Percentiles rank a stretch among this genome's conserved stretches.
Evolutionary conservation across 2,113 vertebrate species (phyloP).

Genomic region (Amphiprion ocellaris): DNA sequence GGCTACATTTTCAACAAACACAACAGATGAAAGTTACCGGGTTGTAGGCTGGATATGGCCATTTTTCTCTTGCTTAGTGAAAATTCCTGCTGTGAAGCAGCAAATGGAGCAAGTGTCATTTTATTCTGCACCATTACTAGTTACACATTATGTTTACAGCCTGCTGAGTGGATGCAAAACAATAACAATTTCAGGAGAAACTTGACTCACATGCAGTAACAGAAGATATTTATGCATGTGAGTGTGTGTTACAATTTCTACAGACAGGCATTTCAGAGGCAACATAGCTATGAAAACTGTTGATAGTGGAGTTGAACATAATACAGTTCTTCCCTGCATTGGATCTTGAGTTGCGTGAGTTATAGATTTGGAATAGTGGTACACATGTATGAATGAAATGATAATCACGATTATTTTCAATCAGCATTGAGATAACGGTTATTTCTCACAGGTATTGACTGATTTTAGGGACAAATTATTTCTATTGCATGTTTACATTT

Average conservation of each 20-base stretch:
- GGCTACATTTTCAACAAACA: not conserved
- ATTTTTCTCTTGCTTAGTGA: slow-evolving; percentile 1
- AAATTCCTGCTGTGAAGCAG: not conserved
- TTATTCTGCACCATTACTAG: not conserved
- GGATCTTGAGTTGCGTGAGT: not conserved
- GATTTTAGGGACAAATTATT: too few relatives aligned
- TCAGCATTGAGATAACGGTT: too few relatives aligned
- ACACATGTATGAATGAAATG: too few relatives aligned
- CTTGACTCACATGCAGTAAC: not conserved
- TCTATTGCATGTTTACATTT: too few relatives aligned
- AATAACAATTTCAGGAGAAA: not conserved
- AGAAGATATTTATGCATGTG: not conserved
- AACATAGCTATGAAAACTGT: too few relatives aligned
- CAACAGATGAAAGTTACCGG: slow-evolving; percentile 2
- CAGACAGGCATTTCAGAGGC: not conserved
- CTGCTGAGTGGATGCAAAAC: not conserved
- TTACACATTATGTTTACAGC: not conserved
- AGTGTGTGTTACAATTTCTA: not conserved
- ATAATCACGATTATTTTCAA: too few relatives aligned
- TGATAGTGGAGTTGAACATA: not conserved
- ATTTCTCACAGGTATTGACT: too few relatives aligned
- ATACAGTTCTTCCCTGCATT: not conserved
- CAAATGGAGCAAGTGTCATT: not conserved
- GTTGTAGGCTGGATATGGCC: not conserved
- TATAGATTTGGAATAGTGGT: too few relatives aligned